Evolutionary conservation across 30 jellyfish, hydroid and myxozoan genomes (phyloP).

Genomic region (Haliclystus octoradiatus): DNA sequence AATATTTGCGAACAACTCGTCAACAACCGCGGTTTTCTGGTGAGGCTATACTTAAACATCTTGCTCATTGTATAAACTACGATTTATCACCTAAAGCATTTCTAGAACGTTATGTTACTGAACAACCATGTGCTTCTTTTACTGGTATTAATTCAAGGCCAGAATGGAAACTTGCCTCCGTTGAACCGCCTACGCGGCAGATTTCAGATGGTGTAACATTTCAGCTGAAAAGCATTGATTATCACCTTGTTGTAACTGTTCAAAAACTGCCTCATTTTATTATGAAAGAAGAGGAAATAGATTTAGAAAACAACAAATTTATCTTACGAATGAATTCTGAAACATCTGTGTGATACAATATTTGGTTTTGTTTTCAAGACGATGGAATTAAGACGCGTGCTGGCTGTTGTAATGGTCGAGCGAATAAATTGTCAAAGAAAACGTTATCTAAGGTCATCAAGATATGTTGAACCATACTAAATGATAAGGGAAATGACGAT

Average conservation of each 20-base stretch:
- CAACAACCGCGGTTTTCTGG: constrained; percentile 90
- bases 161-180: constrained; percentile 81
- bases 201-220: constrained; percentile 72
- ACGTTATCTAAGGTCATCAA: no score
- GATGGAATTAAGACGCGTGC: no score
- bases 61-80: constrained; percentile 80
- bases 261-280: constrained; percentile 63
- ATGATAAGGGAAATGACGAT: no score
- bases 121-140: constrained; percentile 77
- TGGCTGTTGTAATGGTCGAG: no score
- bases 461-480: no score
- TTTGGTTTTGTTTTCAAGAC: no score
- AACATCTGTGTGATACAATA: constrained; percentile 81
- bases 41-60: constrained; percentile 87
- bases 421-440: no score
- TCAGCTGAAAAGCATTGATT: constrained; percentile 54
- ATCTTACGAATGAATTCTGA: constrained; percentile 86
- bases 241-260: constrained; percentile 69
- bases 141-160: constrained; percentile 50
- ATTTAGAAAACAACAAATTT: constrained; percentile 57
- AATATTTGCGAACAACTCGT: constrained; percentile 87
- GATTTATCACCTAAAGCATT: constrained; percentile 94
- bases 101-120: constrained; percentile 68
- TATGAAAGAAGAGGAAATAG: constrained; percentile 61
- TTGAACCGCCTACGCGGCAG: constrained; percentile 61